These are phyloP conservation scores for Aurelia coerulea DNA, from an alignment of 30 jellyfish, hydroid and myxozoan species.

Conservation along the genomic window DNA sequence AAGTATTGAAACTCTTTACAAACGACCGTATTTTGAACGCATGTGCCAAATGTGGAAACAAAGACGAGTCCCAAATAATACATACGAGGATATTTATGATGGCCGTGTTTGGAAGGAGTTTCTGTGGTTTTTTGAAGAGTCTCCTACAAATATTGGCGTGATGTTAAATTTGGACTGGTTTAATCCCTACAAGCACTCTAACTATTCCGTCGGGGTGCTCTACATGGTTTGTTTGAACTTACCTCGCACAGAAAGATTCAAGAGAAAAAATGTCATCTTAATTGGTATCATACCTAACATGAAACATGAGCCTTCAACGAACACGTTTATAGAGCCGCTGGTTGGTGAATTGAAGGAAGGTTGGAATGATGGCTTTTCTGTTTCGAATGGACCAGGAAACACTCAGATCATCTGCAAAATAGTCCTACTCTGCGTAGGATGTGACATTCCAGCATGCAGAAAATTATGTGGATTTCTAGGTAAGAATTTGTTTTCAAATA, in stretches of 20 bases:
- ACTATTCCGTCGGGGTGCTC: constrained; percentile 22
- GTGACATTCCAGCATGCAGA: constrained; percentile 54
- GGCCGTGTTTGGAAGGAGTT: constrained; percentile 14
- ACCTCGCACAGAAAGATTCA: constrained; percentile 31
- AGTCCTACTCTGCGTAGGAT: constrained; percentile 42
- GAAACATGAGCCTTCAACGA: constrained; percentile 53
- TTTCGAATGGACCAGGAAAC: not conserved
- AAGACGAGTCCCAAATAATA: not conserved
- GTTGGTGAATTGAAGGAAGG: constrained; percentile 40
- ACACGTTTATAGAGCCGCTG: constrained; percentile 32
- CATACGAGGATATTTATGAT: constrained; percentile 15
- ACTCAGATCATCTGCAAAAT: constrained; percentile 4
- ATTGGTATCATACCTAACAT: constrained; percentile 48
- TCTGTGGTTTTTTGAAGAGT: too few species aligned
- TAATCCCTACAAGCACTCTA: constrained; percentile 17
- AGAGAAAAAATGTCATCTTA: constrained; percentile 12
- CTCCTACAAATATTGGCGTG: constrained; percentile 9
- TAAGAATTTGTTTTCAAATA: not conserved
- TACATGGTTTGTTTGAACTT: constrained; percentile 36
- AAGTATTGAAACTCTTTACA: not conserved
- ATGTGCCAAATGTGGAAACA: not conserved
- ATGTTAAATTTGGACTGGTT: constrained; percentile 42
- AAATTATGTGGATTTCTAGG: constrained; percentile 53
- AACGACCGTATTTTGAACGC: constrained; percentile 2
- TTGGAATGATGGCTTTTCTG: constrained; percentile 32